A percentile compares a stretch with the other conserved stretches of the same genome.
phyloP scores from a whole-genome alignment of 2,888 invertebrate species.

The Poecilus cupreus region DNA sequence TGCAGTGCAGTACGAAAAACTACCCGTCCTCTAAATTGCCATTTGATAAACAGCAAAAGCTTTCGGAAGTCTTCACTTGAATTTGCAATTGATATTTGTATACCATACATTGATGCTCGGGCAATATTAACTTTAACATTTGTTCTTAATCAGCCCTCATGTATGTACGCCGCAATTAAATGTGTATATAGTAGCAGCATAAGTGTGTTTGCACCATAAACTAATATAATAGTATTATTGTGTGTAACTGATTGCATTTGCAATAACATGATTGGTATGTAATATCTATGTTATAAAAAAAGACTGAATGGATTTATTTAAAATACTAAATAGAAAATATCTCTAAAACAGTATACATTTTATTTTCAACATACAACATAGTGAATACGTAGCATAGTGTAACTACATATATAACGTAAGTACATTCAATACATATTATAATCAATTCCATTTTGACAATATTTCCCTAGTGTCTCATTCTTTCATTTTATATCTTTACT shows the following conservation, averaged over 20 bases:
- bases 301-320: conserved; percentile 74
- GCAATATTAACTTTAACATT: conserved; percentile 57
- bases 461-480: too few relatives aligned
- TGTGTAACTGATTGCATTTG: conserved; percentile 73
- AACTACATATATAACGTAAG: too few relatives aligned
- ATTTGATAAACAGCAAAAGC: conserved; percentile 2
- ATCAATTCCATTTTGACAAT: too few relatives aligned
- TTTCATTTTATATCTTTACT: too few relatives aligned
- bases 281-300: conserved; percentile 74
- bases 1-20: conserved; percentile 44
- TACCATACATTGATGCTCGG: conserved; percentile 56
- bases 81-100: conserved; percentile 43
- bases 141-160: conserved; percentile 58
- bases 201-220: conserved; percentile 73
- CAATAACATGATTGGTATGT: conserved; percentile 74
- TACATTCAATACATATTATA: too few relatives aligned
- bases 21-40: conserved; percentile 52
- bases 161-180: conserved; percentile 68
- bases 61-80: conserved; percentile 26
- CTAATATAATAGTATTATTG: conserved; percentile 73
- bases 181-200: conserved; percentile 67
- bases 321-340: conserved; percentile 71
- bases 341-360: conserved; percentile 36
- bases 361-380: too few relatives aligned
- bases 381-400: too few relatives aligned